Evolutionary conservation across 1,140 invertebrate species (phyloP).

Genomic region (Lasioglossum albipes): DNA sequence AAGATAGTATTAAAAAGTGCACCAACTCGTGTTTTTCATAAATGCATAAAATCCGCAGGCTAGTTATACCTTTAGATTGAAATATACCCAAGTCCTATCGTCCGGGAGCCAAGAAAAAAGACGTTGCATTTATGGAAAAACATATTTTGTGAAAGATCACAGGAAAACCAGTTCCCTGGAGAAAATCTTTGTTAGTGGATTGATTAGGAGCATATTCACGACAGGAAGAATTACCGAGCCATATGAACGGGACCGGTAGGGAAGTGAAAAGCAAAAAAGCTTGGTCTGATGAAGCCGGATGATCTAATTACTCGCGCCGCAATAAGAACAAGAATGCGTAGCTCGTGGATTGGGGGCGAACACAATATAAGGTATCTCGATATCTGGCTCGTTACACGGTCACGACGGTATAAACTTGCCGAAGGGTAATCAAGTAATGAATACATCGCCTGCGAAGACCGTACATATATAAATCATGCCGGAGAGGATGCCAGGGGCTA

Average conservation of each 20-base stretch:
- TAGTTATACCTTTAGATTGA: too few species aligned
- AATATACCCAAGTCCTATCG: too few species aligned
- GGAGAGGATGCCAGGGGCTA: constrained; percentile 65
- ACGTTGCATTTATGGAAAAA: too few species aligned
- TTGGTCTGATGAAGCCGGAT: not conserved
- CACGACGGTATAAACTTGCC: constrained; percentile 57
- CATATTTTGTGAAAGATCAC: not conserved
- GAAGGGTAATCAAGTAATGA: constrained; percentile 76
- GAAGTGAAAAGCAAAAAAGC: not conserved
- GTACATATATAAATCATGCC: constrained; percentile 74
- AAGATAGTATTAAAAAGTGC: too few species aligned
- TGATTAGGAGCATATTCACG: too few species aligned
- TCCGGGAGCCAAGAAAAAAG: too few species aligned
- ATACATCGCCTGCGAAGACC: constrained; percentile 73
- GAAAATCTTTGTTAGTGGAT: too few species aligned
- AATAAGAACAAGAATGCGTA: constrained; percentile 10
- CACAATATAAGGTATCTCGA: constrained; percentile 10
- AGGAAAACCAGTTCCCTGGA: too few species aligned
- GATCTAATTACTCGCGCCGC: not conserved
- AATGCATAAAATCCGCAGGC: too few species aligned
- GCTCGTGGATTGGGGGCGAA: constrained; percentile 11
- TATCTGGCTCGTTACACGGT: constrained; percentile 47
- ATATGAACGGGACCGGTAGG: too few species aligned
- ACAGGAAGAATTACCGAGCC: too few species aligned
- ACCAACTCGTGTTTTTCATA: too few species aligned